These are phyloP conservation scores for Lasioglossum leucozonium DNA, from an alignment of 2,888 invertebrate species.

Conservation along the genomic window DNA sequence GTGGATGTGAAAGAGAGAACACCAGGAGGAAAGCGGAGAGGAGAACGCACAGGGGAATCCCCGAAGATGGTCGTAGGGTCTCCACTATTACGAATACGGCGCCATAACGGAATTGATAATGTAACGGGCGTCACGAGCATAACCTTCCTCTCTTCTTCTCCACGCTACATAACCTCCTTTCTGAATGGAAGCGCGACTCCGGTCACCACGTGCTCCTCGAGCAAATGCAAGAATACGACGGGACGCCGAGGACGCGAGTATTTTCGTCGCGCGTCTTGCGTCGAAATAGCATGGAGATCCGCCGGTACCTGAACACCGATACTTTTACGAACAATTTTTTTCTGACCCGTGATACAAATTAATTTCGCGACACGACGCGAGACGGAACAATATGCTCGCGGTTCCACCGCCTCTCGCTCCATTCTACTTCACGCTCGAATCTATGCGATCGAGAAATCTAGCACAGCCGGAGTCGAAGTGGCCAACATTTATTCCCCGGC, in stretches of 20 bases:
- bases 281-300: neutral
- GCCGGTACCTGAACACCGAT: too few relatives aligned
- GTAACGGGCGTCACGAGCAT: slow-evolving; percentile 81
- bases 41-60: slow-evolving; percentile 72
- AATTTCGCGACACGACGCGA: neutral
- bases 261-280: slow-evolving; percentile 8
- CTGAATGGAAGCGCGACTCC: slow-evolving; percentile 80
- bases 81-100: slow-evolving; percentile 82
- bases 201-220: slow-evolving; percentile 72
- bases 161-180: slow-evolving; percentile 79
- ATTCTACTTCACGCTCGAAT: neutral
- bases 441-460: too few relatives aligned
- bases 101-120: slow-evolving; percentile 84
- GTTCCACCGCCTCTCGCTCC: too few relatives aligned
- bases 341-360: neutral
- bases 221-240: slow-evolving; percentile 65
- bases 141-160: slow-evolving; percentile 72
- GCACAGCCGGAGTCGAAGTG: neutral
- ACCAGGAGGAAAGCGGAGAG: slow-evolving; percentile 43
- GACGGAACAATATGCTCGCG: neutral
- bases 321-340: neutral
- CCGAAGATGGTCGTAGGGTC: slow-evolving; percentile 78
- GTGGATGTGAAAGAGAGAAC: slow-evolving; percentile 59
- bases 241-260: slow-evolving; percentile 27
- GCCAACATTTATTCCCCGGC: neutral